Base-by-base conservation (phyloP, 2,888 invertebrate species). In the Cylloceria caligata region DNA sequence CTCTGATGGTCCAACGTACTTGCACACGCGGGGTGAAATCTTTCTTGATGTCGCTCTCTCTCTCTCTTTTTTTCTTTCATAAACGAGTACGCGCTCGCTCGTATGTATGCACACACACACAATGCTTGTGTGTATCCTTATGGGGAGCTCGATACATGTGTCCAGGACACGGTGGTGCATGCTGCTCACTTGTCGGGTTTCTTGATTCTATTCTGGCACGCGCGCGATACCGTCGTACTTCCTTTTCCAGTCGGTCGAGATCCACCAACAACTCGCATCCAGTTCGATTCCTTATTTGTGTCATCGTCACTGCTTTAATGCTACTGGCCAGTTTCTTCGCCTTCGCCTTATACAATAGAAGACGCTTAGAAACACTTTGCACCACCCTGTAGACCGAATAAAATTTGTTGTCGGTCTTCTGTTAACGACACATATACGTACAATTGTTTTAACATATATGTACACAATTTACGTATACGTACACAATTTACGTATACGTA, bases 271-370 rank as follows among this genome's bases (percentile, higher is more conserved):
- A 49, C 71, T 60, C 60, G 45, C 30, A 39, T 60, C 34, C 49
- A 60, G 76, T 67, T 72, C 71, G 47, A 67, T 76, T 81, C 80
- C 80, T 81, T 81, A 81, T 81, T 81, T 76, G 80, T 67, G 67
- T 81, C 80, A 72, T 72, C 69, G 65, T 13, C 65, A 11, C 27
- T 57, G 55, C 71, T 34, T 71, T 64, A 49, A 19, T 34, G 9
- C 27, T 30, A 47, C 47, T 34, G 69, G 75, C 74, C 42, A 69
- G 71, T 81, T 81, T 81, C 76, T 65, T 45, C 27, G 39, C 24
- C 60, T 3, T 49, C 60, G 57, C 45, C 75, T 80, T 71, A 71
- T 81, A 72, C 42, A 72, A 52, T 52, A 69, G 16, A 71, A 49
- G 45, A 75, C 69, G 75, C 55, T 55, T 57, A 34, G 52, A 13